Evolutionary conservation across 2,888 invertebrate species (phyloP).

Genomic region (Lithosia quadra): DNA sequence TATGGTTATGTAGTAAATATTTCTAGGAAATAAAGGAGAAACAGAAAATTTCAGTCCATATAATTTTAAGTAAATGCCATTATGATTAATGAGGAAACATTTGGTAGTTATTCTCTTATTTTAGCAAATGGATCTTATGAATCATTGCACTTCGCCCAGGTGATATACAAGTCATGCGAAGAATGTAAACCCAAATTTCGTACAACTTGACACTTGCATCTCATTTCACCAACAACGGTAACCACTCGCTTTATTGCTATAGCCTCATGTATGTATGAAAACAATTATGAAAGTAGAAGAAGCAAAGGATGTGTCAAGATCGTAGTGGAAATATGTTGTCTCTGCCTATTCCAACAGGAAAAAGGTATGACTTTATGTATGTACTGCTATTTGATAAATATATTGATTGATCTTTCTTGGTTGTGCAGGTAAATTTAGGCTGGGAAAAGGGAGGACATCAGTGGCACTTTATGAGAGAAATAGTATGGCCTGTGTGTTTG

Average conservation of each 20-base stretch:
- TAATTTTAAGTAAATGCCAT: background rate
- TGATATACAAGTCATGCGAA: background rate
- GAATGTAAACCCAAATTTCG: background rate
- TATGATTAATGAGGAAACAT: constrained; percentile 1
- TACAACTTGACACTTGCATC: background rate
- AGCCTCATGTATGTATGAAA: too few species aligned
- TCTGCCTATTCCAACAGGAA: too few species aligned
- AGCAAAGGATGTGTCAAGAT: too few species aligned
- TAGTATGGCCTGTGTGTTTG: too few species aligned
- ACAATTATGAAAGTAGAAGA: too few species aligned
- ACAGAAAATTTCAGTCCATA: background rate
- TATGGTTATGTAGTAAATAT: background rate
- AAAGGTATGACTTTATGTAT: too few species aligned
- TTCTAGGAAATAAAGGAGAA: background rate
- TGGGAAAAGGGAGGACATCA: too few species aligned
- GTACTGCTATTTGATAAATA: background rate
- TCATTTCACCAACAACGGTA: background rate
- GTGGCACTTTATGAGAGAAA: background rate
- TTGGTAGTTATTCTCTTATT: background rate
- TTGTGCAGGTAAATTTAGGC: too few species aligned
- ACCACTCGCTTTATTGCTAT: background rate
- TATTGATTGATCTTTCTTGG: background rate
- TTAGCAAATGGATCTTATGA: background rate
- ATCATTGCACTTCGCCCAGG: background rate
- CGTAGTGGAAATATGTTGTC: too few species aligned